Evolutionary conservation across 2,797 vertebrate species (phyloP), one percentile per base, ranked within the genome.

Genomic region (Lophura swinhoii): DNA sequence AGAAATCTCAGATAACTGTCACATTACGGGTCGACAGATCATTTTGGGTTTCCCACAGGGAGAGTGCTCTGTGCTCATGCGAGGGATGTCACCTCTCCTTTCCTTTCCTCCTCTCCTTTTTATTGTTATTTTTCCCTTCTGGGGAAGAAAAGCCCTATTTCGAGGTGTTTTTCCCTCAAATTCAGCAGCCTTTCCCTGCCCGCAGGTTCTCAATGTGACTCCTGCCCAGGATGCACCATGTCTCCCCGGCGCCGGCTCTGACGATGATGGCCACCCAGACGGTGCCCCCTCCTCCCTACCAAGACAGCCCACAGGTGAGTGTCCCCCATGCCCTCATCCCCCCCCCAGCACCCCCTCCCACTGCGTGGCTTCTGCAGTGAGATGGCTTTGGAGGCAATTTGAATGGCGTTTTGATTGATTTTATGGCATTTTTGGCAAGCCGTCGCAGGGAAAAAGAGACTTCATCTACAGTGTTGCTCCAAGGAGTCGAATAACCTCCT

Each of bases 201-300:
- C 35, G 0, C 97, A 98, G 99, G 96, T 98, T 98, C 98, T 99
- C 98, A 82, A 99, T 99, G 99, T 99, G 99, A 99, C 98, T 98
- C 98, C 98, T 97, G 98, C 99, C 98, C 99, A 99, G 99, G 98
- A 99, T 99, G 99, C 99, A 99, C 99, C 99, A 99, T 99, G 99
- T 98, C 98, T 99, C 99, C 98, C 98, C 99, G 97, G 98, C 98
- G 97, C 98, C 99, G 97, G 98, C 99, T 98, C 97, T 99, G 98
- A 99, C 98, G 90, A 99, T 99, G 99, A 99, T 99, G 99, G 98
- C 99, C 98, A 99, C 99, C 96, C 99, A 99, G 98, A 99, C 98
- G 53, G 99, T 99, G 98, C 99, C 99, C 98, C 99, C 99, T 98
- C 98, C 99, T 98, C 98, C 99, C 95, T 99, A 99, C 98, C 99